Evolutionary conservation across 2,888 invertebrate genomes (phyloP), one percentile per base, ranked within the genome.

Genomic region (Trissolcus brochymenae): DNA sequence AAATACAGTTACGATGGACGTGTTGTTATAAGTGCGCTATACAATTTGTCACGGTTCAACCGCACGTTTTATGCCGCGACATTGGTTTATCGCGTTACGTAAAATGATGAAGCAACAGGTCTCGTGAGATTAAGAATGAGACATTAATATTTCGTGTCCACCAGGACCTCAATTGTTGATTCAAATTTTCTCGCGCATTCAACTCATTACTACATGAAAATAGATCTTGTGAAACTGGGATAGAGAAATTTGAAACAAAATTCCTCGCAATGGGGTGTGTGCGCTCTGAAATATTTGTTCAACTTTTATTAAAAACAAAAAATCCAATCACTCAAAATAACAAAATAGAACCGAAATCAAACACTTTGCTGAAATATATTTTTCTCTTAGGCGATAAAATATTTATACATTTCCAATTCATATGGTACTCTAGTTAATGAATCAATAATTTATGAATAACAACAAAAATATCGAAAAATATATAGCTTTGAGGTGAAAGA

Each of bases 51-150:
- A 29, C 54, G 25, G 43, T 46, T 35, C 16, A 66, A 43, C 43
- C 55, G 54, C 54, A 35, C 46, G 46, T 46, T 61, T 65, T 56
- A 13, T 65, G 29, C 17, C 60, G 41, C 61, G 55, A 55, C 55
- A 50, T 56, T 54, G 65, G 70, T 21, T n/a, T n/a, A 35, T 16
- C 60, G 49, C 53, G 46, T 76, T 76, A 67, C 67, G 62, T 66
- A 76, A 76, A 25, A n/a, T n/a, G 56, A 61, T 70, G 46, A 57
- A 35, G 59, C 55, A 60, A 70, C 21, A 19, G 16, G 21, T 60
- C 62, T 64, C 51, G 49, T 14, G 49, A 56, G 51, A 14, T 25
- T 9, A 40, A 60, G 46, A 46, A 46, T 14, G 46, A 19, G 19
- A 62, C 55, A 41, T 40, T 49, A 53, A 59, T 64, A 40, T 53